Conservation (phyloP, 2,888 invertebrate genomes). For the Hymenopus coronatus region DNA sequence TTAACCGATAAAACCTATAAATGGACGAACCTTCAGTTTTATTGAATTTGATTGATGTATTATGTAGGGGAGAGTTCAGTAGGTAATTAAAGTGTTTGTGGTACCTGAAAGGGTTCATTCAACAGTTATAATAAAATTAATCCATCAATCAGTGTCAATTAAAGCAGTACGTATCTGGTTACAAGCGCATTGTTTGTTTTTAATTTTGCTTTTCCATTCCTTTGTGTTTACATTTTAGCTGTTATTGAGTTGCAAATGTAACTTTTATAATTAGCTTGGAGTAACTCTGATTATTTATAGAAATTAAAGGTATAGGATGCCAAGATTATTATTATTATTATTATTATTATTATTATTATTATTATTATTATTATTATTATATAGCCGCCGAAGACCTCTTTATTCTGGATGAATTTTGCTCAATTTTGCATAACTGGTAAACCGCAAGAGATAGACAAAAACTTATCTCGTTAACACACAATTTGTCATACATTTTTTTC, state of each 20-base stretch:
- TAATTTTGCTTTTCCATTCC: background rate
- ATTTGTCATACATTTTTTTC: too few relatives aligned
- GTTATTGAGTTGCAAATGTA: background rate
- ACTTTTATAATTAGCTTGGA: background rate
- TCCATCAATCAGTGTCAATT: background rate
- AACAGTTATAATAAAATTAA: background rate
- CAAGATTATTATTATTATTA: too few relatives aligned
- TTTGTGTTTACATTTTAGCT: background rate
- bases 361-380: too few relatives aligned
- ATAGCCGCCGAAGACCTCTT: too few relatives aligned
- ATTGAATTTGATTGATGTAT: background rate
- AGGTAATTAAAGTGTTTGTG: background rate
- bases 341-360: too few relatives aligned
- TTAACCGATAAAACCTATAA: background rate
- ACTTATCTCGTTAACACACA: too few relatives aligned
- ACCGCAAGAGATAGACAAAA: too few relatives aligned
- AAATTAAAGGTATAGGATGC: background rate
- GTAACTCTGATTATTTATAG: background rate
- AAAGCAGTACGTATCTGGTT: background rate
- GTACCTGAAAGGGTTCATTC: background rate
- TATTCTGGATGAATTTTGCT: too few relatives aligned
- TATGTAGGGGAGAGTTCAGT: background rate
- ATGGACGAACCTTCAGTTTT: background rate
- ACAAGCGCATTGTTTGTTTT: background rate
- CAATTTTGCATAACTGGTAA: too few relatives aligned